Base-by-base conservation (phyloP, 1,140 invertebrate species). In the Antheraea pernyi region DNA sequence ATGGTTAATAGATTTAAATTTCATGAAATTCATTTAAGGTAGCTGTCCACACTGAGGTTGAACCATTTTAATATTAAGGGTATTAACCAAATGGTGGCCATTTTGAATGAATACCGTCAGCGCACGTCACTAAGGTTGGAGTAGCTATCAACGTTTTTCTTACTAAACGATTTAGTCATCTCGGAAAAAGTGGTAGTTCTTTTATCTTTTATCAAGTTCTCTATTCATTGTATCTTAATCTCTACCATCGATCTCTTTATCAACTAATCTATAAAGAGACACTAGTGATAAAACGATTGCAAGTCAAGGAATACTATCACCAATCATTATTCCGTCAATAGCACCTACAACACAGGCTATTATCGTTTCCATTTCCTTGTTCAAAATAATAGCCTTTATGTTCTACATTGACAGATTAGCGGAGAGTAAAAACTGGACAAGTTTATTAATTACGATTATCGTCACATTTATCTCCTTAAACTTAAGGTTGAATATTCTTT, bases 381-480 rank as follows among this genome's bases (percentile, higher is more conserved):
- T 53, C 46, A 53, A 53, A 53, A 7, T 53, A 53, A 53, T 13
- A 53, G 46, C 13, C 16, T 53, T 53, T 53, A 53, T 61, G 60
- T 30, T 61, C 19, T 19, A 37, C 63, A 72, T 69, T 77, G 75
- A 77, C 75, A 69, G 71, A 77, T 80, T 75, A 77, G 78, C 58
- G 46, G 72, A 75, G 77, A 77, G 77, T 77, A 72, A 73, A 70
- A 74, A 74, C 65, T 59, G 59, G 22, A 53, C 58, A 66, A 71
- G 71, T 11, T 18, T 70, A 72, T 58, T 16, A 13, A 13, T 9
- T 18, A 67, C 59, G 68, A 19, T 60, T 18, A 42, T 22, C 5
- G n/a, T 59, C n/a, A 65, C 60, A 58, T 53, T 59, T 65, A 67
- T 69, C 22, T 7, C 0, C 5, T 4, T 39, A 8, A 11, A 19